Evolutionary conservation across 2,888 invertebrate species (phyloP), one percentile per base, ranked within the genome.

Genomic region (Yponomeuta malinellus): DNA sequence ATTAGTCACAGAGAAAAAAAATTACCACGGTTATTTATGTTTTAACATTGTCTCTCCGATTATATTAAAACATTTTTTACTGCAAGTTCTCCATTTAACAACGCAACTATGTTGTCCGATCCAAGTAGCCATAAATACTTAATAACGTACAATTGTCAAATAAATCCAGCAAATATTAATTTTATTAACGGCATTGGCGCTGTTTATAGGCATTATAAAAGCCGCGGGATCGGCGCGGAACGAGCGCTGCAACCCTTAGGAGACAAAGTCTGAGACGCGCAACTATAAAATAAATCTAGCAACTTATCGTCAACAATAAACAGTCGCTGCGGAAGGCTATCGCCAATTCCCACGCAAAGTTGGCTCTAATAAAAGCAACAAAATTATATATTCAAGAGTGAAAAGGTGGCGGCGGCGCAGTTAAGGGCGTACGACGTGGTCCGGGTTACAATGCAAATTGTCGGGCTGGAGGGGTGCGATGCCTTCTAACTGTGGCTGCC

Each of bases 311-410:
- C 85, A 77, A 88, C 88, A 90, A 88, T 89, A 90, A 89, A 89
- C 85, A 86, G 88, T 86, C 87, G 83, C 87, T 82, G 86, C 89
- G 85, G 88, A 88, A 89, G 89, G 89, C 89, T 88, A 91, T 88
- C 89, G 85, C 82, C 87, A 83, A 90, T 92, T 92, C 91, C 92
- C 92, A 92, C 91, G 92, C 92, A 89, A 91, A 89, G 83, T 89
- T 86, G 88, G 85, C 87, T 89, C 88, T 92, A 92, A 90, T 90
- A 90, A 90, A 90, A 91, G 90, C 92, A 89, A 90, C 91, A 88
- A 90, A 91, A 92, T 92, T 91, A 92, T 92, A 90, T 89, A 92
- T 92, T 92, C 92, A 92, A 91, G 88, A 92, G 89, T 90, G 89
- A 87, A 88, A 86, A 89, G 90, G 90, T 90, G 91, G 91, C 88